Evolutionary conservation across 2,113 vertebrate genomes (phyloP).

Genomic region (Pteruthius melanotis): DNA sequence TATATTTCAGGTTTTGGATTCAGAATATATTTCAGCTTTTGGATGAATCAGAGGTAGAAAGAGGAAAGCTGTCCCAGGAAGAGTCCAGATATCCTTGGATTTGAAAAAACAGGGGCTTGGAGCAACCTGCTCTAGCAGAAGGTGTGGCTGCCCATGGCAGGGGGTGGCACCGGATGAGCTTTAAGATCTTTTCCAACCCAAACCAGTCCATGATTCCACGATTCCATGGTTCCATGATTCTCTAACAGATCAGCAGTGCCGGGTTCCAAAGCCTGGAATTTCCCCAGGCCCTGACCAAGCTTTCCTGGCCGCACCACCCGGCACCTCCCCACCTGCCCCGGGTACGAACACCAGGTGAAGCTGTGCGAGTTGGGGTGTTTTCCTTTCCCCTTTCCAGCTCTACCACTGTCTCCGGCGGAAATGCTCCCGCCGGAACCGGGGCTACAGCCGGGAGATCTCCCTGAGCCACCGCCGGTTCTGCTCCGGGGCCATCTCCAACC

Average conservation of each 20-base stretch:
- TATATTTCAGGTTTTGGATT: background rate
- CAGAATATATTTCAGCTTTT: background rate
- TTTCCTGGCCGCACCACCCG: background rate
- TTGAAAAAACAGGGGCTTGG: background rate
- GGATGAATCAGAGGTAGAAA: background rate
- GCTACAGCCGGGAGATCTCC: background rate
- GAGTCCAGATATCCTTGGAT: background rate
- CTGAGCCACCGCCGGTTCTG: background rate
- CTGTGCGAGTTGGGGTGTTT: background rate
- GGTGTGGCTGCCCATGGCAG: background rate
- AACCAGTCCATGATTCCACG: background rate
- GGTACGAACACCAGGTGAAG: background rate
- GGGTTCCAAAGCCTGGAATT: accelerated
- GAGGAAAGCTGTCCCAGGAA: background rate
- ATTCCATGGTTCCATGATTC: background rate
- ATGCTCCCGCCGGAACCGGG: background rate
- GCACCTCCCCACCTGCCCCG: background rate
- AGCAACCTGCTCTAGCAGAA: background rate
- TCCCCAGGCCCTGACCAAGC: background rate
- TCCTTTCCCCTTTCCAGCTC: background rate
- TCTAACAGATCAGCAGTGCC: accelerated
- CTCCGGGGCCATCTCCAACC: accelerated
- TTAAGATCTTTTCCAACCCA: background rate
- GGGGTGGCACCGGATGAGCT: background rate
- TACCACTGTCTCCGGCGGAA: background rate